Percentiles rank a stretch among this genome's conserved stretches.
These are phyloP conservation scores for Saxidomus purpurata DNA, from an alignment of 1,140 invertebrate species.

Conservation along the genomic window DNA sequence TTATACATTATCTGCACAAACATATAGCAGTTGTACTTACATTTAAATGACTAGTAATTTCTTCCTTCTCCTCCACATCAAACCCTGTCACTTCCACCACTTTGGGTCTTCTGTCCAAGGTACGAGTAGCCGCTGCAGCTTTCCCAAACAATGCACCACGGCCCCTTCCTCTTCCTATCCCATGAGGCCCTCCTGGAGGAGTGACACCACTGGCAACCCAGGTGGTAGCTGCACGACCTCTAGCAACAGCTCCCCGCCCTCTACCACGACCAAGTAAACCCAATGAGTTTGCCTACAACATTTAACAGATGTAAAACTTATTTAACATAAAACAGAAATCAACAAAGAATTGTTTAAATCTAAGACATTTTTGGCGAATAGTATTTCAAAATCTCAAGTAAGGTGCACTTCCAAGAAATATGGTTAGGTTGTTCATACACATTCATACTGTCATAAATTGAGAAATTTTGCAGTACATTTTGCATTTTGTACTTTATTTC, in stretches of 20 bases:
- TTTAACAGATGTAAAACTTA: no score
- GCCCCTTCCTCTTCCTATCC: constrained; percentile 68
- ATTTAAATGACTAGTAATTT: constrained; percentile 91
- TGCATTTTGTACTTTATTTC: no score
- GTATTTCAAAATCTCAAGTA: no score
- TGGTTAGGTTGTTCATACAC: no score
- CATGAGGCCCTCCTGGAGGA: constrained; percentile 52
- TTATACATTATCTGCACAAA: no score
- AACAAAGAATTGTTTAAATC: no score
- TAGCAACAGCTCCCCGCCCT: constrained; percentile 66
- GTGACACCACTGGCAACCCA: constrained; percentile 69
- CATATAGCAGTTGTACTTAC: no score
- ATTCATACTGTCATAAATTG: no score
- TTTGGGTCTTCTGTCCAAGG: constrained; percentile 93
- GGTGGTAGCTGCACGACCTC: constrained; percentile 72
- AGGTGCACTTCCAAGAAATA: no score
- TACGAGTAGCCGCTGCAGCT: constrained; percentile 85
- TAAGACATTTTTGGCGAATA: no score
- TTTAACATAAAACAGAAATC: no score
- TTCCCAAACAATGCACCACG: constrained; percentile 60
- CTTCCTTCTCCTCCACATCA: constrained; percentile 90
- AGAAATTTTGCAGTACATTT: no score
- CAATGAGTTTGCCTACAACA: constrained; percentile 81
- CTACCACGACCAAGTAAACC: constrained; percentile 80
- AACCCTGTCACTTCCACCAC: constrained; percentile 93